A percentile compares a stretch with the other conserved stretches of the same genome.
Evolutionary conservation across 2,888 invertebrate species (phyloP).

Genomic region (Amaurobius ferox): DNA sequence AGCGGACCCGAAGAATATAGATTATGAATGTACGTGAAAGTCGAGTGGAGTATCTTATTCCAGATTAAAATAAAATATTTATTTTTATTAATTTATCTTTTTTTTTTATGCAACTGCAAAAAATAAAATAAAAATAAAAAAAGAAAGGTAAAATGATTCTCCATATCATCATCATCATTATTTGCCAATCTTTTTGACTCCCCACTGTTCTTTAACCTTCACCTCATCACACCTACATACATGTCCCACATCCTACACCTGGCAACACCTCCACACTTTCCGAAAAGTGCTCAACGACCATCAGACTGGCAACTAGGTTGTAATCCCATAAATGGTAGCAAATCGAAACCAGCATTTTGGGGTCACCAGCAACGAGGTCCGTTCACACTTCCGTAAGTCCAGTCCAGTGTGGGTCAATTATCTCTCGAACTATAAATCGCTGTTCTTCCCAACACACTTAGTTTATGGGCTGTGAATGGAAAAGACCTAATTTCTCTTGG

Average conservation of each 20-base stretch:
- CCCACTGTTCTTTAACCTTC: conserved; percentile 4
- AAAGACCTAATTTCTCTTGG: too few species aligned
- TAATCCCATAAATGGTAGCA: conserved; percentile 45
- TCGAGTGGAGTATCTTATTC: too few species aligned
- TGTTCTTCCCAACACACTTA: background rate
- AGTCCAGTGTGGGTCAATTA: background rate
- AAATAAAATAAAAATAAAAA: too few species aligned
- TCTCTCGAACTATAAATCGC: conserved; percentile 10
- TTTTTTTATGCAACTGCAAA: too few species aligned
- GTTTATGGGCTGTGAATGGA: conserved; percentile 2
- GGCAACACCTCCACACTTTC: background rate
- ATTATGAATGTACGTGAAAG: too few species aligned
- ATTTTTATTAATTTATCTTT: too few species aligned
- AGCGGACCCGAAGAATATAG: too few species aligned
- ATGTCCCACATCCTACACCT: background rate
- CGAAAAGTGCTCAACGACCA: background rate
- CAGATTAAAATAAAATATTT: too few species aligned
- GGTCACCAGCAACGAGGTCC: conserved; percentile 29
- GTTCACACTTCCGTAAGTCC: background rate
- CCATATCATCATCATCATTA: too few species aligned
- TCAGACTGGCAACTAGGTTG: background rate
- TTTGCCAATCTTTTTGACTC: background rate
- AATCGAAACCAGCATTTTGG: conserved; percentile 21
- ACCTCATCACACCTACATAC: too few species aligned
- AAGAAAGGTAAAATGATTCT: too few species aligned